Evolutionary conservation across 2,113 vertebrate species (phyloP), one percentile per base, ranked within the genome.

Genomic region (Athene cunicularia): DNA sequence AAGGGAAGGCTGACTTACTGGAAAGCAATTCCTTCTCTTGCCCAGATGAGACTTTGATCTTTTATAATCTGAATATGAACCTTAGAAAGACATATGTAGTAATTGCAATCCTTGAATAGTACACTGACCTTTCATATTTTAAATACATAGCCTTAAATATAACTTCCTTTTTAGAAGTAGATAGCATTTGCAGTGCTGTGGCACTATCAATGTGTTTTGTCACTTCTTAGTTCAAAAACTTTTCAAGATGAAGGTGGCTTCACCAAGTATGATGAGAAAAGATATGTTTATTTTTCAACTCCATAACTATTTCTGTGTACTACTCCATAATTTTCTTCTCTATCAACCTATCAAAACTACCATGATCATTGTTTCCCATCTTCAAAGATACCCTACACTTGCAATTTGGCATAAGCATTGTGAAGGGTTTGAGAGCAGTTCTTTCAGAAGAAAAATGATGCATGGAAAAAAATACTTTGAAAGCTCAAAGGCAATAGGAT

Each of bases 31-130:
- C 68, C 63, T 90, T 80, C 73, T 72, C 58, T 47, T 93, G 70
- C 77, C 84, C 58, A 72, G 33, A 84, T 87, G 43, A 84, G 73
- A 39, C 79, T 94, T 94, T 90, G 86, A 94, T 94, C 86, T 84
- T 84, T 80, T 80, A 93, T n/a, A 94, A 84, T 80, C 41, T 59
- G 84, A 67, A 52, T 33, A 50, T 35, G 49, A 86, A 83, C 50
- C 89, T 87, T 88, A 90, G 41, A 94, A 72, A 94, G 68, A 53
- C 68, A 67, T 76, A 80, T 0, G 1, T 47, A 63, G 58, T 76
- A 96, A 84, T 19, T 80, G 63, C 67, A 76, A 49, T 80, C 68
- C 43, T 47, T 87, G 67, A 83, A 67, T 32, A 80, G 67, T 47
- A 84, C 52, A n/a, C 50, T 32, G 73, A 60, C 47, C 67, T 82